Percentiles rank a stretch among this genome's conserved stretches.
These are phyloP conservation scores for Silurus aristotelis DNA, from an alignment of 2,797 vertebrate species.

Conservation along the genomic window DNA sequence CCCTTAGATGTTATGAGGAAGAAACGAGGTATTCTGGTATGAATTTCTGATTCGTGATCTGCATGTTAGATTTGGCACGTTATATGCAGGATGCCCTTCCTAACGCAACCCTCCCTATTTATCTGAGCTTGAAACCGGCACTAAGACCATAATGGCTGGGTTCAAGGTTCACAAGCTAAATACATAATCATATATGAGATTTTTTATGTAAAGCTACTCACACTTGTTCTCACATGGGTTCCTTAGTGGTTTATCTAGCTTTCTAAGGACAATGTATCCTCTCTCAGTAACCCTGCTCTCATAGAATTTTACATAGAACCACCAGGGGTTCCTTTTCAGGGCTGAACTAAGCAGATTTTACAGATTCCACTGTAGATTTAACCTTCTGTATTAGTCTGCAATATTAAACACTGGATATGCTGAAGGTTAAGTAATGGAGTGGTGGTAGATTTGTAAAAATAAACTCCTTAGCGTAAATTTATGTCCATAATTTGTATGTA, in stretches of 20 bases:
- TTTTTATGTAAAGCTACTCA: neutral
- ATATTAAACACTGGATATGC: neutral
- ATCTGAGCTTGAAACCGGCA: too few relatives aligned
- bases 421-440: neutral
- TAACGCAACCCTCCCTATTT: too few relatives aligned
- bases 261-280: neutral
- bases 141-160: too few relatives aligned
- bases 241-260: neutral
- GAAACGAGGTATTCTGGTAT: too few relatives aligned
- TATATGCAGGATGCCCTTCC: too few relatives aligned
- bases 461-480: slow-evolving; percentile 2
- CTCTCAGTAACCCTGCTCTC: too few relatives aligned
- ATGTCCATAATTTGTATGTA: neutral
- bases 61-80: too few relatives aligned
- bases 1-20: too few relatives aligned
- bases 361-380: too few relatives aligned
- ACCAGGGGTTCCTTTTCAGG: neutral
- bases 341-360: neutral
- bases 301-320: neutral
- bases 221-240: neutral
- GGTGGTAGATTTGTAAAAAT: slow-evolving; percentile 5
- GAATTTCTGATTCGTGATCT: too few relatives aligned
- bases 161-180: too few relatives aligned
- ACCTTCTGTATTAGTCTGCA: neutral
- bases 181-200: neutral